Evolutionary conservation across 35 echinoderm and acorn worm species (phyloP), one percentile per base, ranked within the genome.

Genomic region (Lytechinus pictus): DNA sequence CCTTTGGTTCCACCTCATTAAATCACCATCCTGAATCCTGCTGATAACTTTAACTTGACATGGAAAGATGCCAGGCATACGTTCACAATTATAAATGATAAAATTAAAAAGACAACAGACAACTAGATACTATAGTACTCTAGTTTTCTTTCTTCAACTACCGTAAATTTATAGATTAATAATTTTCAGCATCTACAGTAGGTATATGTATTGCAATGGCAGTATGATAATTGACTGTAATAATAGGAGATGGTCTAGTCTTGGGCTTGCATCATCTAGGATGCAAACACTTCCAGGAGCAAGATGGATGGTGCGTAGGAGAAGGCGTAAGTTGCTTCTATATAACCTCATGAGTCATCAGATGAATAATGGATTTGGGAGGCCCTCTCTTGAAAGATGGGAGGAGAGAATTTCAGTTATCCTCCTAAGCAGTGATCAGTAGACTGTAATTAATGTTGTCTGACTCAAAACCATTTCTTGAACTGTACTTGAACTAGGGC

Each of bases 351-450:
- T 93, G 92, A 93, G 92, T 93, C 92, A 93, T 93, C 92, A 11
- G 9, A 93, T 93, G 92, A 93, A 93, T 93, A 93, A 93, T 93
- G 52, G 92, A 93, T 93, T 33, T 54, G n/a, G 53, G 92, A 93
- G 92, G 92, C 92, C 92, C 92, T 90, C 88, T 90, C 88, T 52
- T 90, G 52, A 12, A 54, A 8, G 88, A 90, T 90, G 29, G 13
- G 88, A 90, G 88, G 10, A 51, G 88, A 21, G 88, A 21, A 90
- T 10, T 44, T 0, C 2, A 44, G 88, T 28, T 44, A 52, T 90
- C 66, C 66, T 79, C 66, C 66, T 79, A 5, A 79, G 21, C 19
- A 79, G 66, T 79, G 66, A 79, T 79, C 19, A 79, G 16, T n/a
- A 79, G 66, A 79, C 19, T 79, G 66, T 79, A n/a, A 79, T 79